These are phyloP conservation scores for Pterostichus madidus DNA, from an alignment of 2,888 invertebrate species.

Conservation along the genomic window DNA sequence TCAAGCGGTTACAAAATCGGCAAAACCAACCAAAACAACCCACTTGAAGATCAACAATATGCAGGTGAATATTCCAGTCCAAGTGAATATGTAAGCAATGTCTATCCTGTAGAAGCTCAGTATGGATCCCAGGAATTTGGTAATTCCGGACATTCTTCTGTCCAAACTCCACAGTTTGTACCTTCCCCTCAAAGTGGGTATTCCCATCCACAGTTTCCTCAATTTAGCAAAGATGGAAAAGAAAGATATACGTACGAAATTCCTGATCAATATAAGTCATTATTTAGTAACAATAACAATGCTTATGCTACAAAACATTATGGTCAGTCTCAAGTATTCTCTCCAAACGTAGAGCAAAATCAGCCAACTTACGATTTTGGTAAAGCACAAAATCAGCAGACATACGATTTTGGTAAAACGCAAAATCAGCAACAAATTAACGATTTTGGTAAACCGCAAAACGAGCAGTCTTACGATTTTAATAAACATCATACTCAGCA, in stretches of 20 bases:
- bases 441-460: slow-evolving; percentile 9
- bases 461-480: not conserved
- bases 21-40: not conserved
- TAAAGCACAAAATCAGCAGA: not conserved
- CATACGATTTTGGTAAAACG: slow-evolving; percentile 13
- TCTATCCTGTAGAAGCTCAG: no score
- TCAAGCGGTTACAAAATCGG: slow-evolving; percentile 6
- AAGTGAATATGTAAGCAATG: not conserved
- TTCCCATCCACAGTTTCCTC: slow-evolving; percentile 27
- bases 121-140: not conserved
- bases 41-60: slow-evolving; percentile 5
- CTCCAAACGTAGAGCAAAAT: not conserved
- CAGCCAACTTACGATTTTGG: slow-evolving; percentile 16
- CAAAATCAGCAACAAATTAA: not conserved
- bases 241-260: slow-evolving; percentile 31
- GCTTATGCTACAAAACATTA: not conserved
- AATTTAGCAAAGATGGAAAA: slow-evolving; percentile 27
- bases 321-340: slow-evolving; percentile 1
- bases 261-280: slow-evolving; percentile 52
- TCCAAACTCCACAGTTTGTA: not conserved
- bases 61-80: not conserved
- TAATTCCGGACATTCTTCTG: not conserved
- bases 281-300: slow-evolving; percentile 12
- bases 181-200: not conserved
- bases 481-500: no score